phyloP scores from a whole-genome alignment of 2,888 invertebrate genomes.

The Furcula furcula region DNA sequence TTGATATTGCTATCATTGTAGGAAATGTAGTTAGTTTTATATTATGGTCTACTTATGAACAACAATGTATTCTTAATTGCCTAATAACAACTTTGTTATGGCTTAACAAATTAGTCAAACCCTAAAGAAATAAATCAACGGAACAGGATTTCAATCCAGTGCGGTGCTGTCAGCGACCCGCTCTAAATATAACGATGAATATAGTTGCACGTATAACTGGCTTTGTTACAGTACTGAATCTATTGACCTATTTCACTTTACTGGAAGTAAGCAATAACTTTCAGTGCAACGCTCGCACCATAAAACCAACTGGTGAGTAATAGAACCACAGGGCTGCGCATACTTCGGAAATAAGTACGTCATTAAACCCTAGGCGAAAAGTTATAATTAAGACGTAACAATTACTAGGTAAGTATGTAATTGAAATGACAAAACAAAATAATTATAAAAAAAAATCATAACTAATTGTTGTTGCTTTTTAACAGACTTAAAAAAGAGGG shows the following conservation, averaged over 20 bases:
- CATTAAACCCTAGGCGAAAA: no score
- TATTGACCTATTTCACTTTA: slow-evolving; percentile 80
- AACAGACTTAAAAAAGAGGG: no score
- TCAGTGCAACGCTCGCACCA: slow-evolving; percentile 70
- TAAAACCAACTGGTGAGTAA: slow-evolving; percentile 66
- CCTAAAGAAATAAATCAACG: no score
- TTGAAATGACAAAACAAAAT: no score
- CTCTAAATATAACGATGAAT: slow-evolving; percentile 64
- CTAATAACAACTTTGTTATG: background rate
- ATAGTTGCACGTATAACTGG: slow-evolving; percentile 67
- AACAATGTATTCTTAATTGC: background rate
- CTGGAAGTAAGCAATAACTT: slow-evolving; percentile 80
- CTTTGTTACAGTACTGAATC: slow-evolving; percentile 79
- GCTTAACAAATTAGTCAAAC: no score
- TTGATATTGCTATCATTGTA: no score
- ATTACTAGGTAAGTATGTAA: no score
- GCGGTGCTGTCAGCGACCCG: slow-evolving; percentile 46
- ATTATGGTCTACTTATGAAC: no score
- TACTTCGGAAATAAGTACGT: slow-evolving; percentile 16
- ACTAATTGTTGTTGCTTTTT: no score
- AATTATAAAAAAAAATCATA: no score
- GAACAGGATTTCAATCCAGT: background rate
- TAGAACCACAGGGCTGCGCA: slow-evolving; percentile 44
- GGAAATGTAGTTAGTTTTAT: no score
- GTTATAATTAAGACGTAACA: no score